Conservation (phyloP, 2,113 vertebrate genomes). For the Mesitornis unicolor region DNA sequence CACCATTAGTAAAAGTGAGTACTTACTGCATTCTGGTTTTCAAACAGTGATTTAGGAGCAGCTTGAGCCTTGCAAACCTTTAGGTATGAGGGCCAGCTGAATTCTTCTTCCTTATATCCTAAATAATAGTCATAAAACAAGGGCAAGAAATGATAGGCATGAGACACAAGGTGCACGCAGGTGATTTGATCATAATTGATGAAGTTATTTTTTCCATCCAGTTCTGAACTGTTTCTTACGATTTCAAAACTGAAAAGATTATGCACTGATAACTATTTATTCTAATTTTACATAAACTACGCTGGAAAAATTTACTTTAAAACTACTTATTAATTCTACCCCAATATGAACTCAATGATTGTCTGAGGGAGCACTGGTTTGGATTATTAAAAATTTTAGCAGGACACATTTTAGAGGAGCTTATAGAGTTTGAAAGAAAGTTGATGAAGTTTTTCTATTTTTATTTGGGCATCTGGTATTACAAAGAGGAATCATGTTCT, state of each 20-base stretch:
- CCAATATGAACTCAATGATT: not conserved
- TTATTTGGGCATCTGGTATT: not conserved
- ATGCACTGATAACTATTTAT: not conserved
- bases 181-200: not conserved
- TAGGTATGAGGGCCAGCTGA: conserved; percentile 84
- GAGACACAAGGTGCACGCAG: not conserved
- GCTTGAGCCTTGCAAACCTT: conserved; percentile 85
- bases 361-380: not conserved
- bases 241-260: not conserved
- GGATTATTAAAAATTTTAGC: not conserved
- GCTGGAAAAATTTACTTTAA: not conserved
- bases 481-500: not conserved
- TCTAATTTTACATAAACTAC: not conserved
- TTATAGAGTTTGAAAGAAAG: not conserved
- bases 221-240: not conserved
- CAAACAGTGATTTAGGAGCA: conserved; percentile 84
- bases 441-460: not conserved
- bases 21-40: conserved; percentile 87
- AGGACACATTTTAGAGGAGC: not conserved
- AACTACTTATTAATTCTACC: not conserved
- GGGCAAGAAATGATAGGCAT: not conserved
- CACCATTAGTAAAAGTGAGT: not conserved
- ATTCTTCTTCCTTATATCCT: conserved; percentile 86
- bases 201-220: not conserved
- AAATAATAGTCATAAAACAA: not conserved